These are phyloP conservation scores for Cephus runcator DNA, from an alignment of 2,888 invertebrate species.

Conservation along the genomic window DNA sequence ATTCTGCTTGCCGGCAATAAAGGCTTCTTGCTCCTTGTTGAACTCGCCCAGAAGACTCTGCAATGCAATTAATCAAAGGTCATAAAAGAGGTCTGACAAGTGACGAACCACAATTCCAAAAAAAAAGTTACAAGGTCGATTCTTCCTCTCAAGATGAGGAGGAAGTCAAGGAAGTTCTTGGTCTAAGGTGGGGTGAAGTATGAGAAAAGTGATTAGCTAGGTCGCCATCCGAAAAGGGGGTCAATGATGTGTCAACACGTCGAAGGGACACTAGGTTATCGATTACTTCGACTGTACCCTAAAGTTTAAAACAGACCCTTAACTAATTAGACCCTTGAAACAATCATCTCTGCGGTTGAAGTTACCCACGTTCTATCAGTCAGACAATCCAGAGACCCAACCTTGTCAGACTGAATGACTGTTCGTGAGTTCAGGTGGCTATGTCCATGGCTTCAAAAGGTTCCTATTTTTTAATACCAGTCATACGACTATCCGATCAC, in stretches of 20 bases:
- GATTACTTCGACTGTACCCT: background rate
- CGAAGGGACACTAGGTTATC: background rate
- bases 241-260: background rate
- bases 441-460: too few species aligned
- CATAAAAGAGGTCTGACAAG: background rate
- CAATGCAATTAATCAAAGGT: conserved; percentile 42
- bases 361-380: background rate
- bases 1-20: conserved; percentile 87
- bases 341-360: background rate
- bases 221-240: background rate
- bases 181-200: background rate
- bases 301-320: background rate
- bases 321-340: background rate
- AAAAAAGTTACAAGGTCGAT: background rate
- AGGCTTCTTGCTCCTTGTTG: conserved; percentile 96
- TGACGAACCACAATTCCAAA: background rate
- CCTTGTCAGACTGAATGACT: too few species aligned
- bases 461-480: too few species aligned
- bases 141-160: background rate
- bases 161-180: background rate
- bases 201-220: background rate
- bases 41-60: conserved; percentile 97
- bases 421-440: too few species aligned
- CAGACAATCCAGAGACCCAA: too few species aligned
- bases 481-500: conserved; percentile 15